Percentiles rank a stretch among this genome's conserved stretches.
Evolutionary conservation across 2,797 vertebrate species (phyloP).

Genomic region (Odontamblyopus lacepedii): DNA sequence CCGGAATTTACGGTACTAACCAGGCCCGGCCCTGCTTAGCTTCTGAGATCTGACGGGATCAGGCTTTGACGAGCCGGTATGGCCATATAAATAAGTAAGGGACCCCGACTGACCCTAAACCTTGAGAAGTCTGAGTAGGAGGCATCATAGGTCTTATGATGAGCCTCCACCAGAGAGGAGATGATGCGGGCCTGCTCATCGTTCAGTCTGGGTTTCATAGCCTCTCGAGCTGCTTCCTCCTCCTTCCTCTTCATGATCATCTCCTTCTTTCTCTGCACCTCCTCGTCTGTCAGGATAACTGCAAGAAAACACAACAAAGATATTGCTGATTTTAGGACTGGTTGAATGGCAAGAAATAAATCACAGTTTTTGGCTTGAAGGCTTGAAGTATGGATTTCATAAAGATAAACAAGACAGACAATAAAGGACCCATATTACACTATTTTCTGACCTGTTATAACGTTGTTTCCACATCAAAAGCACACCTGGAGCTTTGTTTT

Average conservation of each 20-base stretch:
- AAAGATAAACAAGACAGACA: too few relatives aligned
- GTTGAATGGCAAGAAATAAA: too few relatives aligned
- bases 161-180: constrained; percentile 88
- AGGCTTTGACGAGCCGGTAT: too few relatives aligned
- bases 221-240: constrained; percentile 89
- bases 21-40: too few relatives aligned
- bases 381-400: too few relatives aligned
- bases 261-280: constrained; percentile 95
- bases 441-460: too few relatives aligned
- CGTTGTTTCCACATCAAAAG: too few relatives aligned
- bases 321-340: constrained; percentile 2
- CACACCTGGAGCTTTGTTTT: too few relatives aligned
- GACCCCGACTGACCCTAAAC: constrained; percentile 82
- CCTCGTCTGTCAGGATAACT: constrained; percentile 98
- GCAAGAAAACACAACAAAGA: constrained; percentile 17
- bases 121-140: constrained; percentile 90
- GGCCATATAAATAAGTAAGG: neutral
- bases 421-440: too few relatives aligned
- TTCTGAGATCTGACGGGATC: too few relatives aligned
- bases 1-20: too few relatives aligned
- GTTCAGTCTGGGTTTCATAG: constrained; percentile 85
- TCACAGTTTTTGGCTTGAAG: too few relatives aligned
- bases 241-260: constrained; percentile 94
- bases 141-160: constrained; percentile 93
- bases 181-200: constrained; percentile 91